A percentile compares a stretch with the other conserved stretches of the same genome.
Conservation (phyloP, 1,140 invertebrate genomes). For the Bombus turneri region DNA sequence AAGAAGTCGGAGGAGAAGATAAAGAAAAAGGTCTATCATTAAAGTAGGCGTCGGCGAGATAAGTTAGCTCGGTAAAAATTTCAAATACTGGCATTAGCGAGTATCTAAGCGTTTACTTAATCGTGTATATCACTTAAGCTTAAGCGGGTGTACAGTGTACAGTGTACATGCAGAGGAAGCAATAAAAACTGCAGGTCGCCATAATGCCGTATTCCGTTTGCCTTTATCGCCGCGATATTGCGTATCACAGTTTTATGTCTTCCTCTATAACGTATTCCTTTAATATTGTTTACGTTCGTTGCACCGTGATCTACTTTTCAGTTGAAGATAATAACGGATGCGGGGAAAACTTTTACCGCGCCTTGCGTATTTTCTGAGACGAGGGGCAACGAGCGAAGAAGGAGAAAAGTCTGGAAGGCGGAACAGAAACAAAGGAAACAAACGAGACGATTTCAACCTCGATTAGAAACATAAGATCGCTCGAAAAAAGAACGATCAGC, state of each 20-base stretch:
- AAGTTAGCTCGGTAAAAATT: neutral
- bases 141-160: too few species aligned
- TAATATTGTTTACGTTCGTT: conserved; percentile 33
- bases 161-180: neutral
- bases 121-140: conserved; percentile 20
- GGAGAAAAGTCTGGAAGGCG: neutral
- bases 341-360: neutral
- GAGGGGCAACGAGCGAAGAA: too few species aligned
- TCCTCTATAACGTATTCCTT: conserved; percentile 9
- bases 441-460: neutral
- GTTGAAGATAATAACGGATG: conserved; percentile 5
- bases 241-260: conserved; percentile 35
- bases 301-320: conserved; percentile 15
- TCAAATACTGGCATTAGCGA: neutral
- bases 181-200: neutral
- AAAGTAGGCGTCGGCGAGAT: neutral
- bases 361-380: too few species aligned
- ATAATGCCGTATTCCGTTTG: neutral
- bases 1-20: too few species aligned
- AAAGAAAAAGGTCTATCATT: neutral
- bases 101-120: neutral
- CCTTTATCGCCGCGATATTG: conserved; percentile 35
- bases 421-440: conserved; percentile 3
- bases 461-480: neutral
- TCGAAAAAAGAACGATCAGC: neutral